Evolutionary conservation across 2,888 invertebrate genomes (phyloP).

Genomic region (Andrena bucephala): DNA sequence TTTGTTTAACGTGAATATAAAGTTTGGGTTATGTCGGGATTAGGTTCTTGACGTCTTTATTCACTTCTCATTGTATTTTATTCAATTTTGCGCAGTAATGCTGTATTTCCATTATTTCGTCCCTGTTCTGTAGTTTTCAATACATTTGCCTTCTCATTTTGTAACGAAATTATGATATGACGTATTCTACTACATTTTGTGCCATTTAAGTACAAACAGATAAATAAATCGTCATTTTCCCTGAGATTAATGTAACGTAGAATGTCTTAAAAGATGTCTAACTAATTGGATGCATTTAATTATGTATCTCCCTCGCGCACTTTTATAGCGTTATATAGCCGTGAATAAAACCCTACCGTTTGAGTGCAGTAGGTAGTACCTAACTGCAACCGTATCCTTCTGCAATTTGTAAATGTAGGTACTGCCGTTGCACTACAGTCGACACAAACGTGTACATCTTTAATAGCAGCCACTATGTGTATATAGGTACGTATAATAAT

Average conservation of each 20-base stretch:
- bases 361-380: constrained; percentile 24
- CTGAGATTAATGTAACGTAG: not conserved
- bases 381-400: constrained; percentile 11
- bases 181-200: not conserved
- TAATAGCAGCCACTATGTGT: constrained; percentile 16
- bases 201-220: not conserved
- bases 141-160: too few relatives aligned
- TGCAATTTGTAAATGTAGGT: constrained; percentile 54
- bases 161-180: too few relatives aligned
- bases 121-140: too few relatives aligned
- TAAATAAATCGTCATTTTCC: not conserved
- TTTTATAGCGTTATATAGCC: not conserved
- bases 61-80: too few relatives aligned
- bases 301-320: not conserved
- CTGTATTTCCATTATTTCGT: too few relatives aligned
- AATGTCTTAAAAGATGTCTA: not conserved
- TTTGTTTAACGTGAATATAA: too few relatives aligned
- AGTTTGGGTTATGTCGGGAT: too few relatives aligned
- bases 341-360: constrained; percentile 39
- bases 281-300: constrained; percentile 33
- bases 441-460: constrained; percentile 13
- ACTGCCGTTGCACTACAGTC: not conserved
- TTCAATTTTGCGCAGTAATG: too few relatives aligned
- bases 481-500: not conserved
- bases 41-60: too few relatives aligned